Evolutionary conservation across 2,888 invertebrate genomes (phyloP).

Genomic region (Nomada goodeniana): DNA sequence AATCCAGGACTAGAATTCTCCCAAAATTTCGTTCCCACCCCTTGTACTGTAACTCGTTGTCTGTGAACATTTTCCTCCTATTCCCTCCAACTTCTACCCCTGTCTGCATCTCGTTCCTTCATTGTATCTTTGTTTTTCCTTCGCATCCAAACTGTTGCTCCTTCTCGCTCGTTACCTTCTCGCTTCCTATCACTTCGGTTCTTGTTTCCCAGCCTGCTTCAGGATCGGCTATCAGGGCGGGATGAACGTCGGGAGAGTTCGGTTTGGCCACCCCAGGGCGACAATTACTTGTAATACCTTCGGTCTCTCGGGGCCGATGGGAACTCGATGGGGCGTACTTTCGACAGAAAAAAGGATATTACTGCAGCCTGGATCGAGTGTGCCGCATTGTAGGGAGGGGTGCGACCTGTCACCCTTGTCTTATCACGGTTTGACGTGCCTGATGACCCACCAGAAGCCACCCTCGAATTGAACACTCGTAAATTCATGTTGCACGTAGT

Average conservation of each 20-base stretch:
- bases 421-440: constrained; percentile 63
- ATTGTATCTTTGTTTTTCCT: constrained; percentile 1
- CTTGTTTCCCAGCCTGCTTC: constrained; percentile 16
- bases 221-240: constrained; percentile 33
- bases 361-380: constrained; percentile 70
- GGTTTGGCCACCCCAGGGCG: constrained; percentile 74
- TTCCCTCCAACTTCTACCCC: not conserved
- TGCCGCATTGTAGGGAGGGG: constrained; percentile 60
- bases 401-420: constrained; percentile 66
- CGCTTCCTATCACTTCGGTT: not conserved
- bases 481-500: not conserved
- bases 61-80: not conserved
- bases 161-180: not conserved
- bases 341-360: constrained; percentile 78
- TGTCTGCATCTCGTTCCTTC: not conserved
- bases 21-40: not conserved
- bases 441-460: constrained; percentile 55
- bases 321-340: constrained; percentile 80
- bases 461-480: constrained; percentile 26
- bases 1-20: no score
- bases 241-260: constrained; percentile 40
- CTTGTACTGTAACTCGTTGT: not conserved
- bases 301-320: constrained; percentile 78
- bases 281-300: constrained; percentile 84
- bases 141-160: constrained; percentile 14